Evolutionary conservation across 1,140 invertebrate species (phyloP).

Genomic region (Drosophila ercepeae): DNA sequence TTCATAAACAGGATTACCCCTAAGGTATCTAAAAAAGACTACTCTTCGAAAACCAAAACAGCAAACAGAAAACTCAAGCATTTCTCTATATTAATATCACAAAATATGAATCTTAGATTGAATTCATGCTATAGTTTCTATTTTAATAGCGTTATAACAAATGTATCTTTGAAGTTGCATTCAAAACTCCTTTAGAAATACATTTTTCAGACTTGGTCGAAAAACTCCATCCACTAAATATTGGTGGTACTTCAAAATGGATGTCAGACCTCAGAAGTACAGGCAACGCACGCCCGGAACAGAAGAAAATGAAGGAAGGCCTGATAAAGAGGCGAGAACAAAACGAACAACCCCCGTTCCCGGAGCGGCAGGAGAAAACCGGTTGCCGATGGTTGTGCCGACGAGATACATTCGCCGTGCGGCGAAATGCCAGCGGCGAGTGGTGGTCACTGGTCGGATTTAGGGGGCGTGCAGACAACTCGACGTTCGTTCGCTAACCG

Average conservation of each 20-base stretch:
- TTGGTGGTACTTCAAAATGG: conserved; percentile 25
- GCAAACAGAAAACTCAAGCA: no score
- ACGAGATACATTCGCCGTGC: conserved; percentile 24
- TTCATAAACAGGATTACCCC: no score
- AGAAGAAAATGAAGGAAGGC: conserved; percentile 42
- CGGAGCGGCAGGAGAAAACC: conserved; percentile 21
- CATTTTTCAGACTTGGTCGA: not conserved
- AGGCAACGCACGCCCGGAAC: conserved; percentile 22
- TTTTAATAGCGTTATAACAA: no score
- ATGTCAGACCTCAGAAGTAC: conserved; percentile 29
- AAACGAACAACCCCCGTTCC: conserved; percentile 9
- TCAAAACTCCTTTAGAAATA: no score
- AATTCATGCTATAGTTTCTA: no score
- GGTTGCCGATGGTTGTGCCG: conserved; percentile 37
- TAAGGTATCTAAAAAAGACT: no score
- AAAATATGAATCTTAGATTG: no score
- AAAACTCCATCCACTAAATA: not conserved
- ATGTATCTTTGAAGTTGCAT: no score
- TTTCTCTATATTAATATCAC: no score
- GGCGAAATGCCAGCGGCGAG: conserved; percentile 28
- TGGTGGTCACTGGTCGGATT: conserved; percentile 19
- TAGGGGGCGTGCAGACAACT: conserved; percentile 1
- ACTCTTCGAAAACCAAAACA: no score
- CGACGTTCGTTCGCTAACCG: conserved; percentile 13
- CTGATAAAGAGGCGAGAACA: conserved; percentile 5